A percentile compares a stretch with the other conserved stretches of the same genome.
phyloP scores from a whole-genome alignment of 2,797 vertebrate species.

The Chrosomus eos region DNA sequence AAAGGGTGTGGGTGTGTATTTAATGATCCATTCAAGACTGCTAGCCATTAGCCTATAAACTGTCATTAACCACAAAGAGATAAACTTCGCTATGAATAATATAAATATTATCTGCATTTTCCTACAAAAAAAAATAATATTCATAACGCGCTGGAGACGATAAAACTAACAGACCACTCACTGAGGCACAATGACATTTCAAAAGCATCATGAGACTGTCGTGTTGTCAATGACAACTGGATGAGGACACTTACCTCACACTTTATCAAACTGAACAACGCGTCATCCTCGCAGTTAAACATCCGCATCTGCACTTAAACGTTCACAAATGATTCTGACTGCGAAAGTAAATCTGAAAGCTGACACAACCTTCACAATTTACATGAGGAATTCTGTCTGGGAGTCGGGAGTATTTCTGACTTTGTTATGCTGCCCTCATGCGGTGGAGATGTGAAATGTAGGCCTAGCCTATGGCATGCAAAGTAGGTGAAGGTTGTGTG shows the following conservation, averaged over 20 bases:
- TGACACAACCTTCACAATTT: background rate
- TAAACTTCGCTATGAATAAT: background rate
- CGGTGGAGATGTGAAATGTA: background rate
- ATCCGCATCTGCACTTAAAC: background rate
- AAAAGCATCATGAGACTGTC: conserved; percentile 16
- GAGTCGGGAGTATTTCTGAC: background rate
- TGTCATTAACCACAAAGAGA: conserved; percentile 8
- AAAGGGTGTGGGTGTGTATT: background rate
- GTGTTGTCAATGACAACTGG: conserved; percentile 42
- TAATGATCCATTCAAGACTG: background rate
- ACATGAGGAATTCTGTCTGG: background rate
- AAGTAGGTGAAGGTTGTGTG: conserved; percentile 14
- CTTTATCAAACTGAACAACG: background rate
- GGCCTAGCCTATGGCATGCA: background rate
- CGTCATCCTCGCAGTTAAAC: background rate
- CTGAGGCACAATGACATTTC: conserved; percentile 17
- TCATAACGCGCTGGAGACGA: background rate
- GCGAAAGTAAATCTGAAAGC: background rate
- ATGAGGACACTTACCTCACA: conserved; percentile 19
- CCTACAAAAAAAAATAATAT: too few relatives aligned
- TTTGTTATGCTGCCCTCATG: conserved; percentile 10
- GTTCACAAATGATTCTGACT: background rate
- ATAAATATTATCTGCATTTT: background rate
- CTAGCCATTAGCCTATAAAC: conserved; percentile 31
- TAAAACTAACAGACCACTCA: background rate